phyloP scores from a whole-genome alignment of 92 coral and sea anemone species.

The Epizoanthus stellaris region DNA sequence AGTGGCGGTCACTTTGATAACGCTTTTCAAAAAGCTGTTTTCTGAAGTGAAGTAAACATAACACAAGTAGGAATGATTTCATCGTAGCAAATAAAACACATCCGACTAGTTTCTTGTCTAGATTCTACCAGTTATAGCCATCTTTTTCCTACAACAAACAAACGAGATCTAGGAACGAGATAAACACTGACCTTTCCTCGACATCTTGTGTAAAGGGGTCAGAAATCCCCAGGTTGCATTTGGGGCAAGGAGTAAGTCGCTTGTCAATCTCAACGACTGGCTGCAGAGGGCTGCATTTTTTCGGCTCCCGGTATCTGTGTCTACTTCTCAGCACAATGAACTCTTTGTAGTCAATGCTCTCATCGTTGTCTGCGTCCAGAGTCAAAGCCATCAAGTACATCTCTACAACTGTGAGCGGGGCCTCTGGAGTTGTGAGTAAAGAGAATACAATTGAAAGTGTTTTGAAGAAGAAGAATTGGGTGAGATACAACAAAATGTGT shows the following conservation, averaged over 20 bases:
- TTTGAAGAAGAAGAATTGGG: not conserved
- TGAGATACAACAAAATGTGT: no score
- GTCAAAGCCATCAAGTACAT: slow-evolving; percentile 73
- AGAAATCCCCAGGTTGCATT: slow-evolving; percentile 74
- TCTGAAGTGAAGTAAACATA: no score
- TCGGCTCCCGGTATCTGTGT: slow-evolving; percentile 22
- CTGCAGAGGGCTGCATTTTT: slow-evolving; percentile 15
- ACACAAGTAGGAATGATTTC: no score
- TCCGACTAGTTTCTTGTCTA: no score
- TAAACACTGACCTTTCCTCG: slow-evolving; percentile 41
- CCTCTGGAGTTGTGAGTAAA: slow-evolving; percentile 47
- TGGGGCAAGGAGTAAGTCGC: slow-evolving; percentile 67
- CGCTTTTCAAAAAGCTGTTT: no score
- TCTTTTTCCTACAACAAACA: not conserved
- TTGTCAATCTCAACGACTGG: slow-evolving; percentile 37
- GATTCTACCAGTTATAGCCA: not conserved
- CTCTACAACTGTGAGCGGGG: slow-evolving; percentile 74
- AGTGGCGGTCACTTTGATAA: no score
- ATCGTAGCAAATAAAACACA: no score
- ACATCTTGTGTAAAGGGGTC: slow-evolving; percentile 54
- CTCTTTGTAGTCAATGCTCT: slow-evolving; percentile 66
- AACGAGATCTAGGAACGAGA: slow-evolving; percentile 8
- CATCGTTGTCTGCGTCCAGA: slow-evolving; percentile 71
- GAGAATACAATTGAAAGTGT: not conserved
- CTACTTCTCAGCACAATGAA: slow-evolving; percentile 49